A percentile compares a stretch with the other conserved stretches of the same genome.
These are phyloP conservation scores for Agelaius phoeniceus DNA, from an alignment of 2,113 vertebrate genomes.

Conservation along the genomic window DNA sequence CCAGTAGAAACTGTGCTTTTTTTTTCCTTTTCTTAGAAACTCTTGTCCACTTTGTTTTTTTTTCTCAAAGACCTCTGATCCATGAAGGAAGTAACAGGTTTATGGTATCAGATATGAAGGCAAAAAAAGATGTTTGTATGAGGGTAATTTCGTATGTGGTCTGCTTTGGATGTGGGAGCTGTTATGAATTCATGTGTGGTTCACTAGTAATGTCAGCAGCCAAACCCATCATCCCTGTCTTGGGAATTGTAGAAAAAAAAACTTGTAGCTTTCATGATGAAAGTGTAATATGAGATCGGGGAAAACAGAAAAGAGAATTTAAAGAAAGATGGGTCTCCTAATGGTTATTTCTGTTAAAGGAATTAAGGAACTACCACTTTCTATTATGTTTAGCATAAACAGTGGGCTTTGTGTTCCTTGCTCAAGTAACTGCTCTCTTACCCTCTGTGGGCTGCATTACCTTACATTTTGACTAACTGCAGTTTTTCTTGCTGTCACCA, in stretches of 20 bases:
- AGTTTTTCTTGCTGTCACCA: not conserved
- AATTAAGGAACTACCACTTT: not conserved
- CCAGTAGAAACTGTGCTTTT: not conserved
- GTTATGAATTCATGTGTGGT: not conserved
- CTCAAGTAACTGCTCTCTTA: not conserved
- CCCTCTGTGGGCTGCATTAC: not conserved
- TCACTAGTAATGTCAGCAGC: slow-evolving; percentile 3
- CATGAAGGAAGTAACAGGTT: not conserved
- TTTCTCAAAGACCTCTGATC: not conserved
- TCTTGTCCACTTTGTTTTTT: not conserved
- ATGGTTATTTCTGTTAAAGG: not conserved
- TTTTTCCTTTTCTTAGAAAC: not conserved
- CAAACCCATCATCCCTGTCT: not conserved
- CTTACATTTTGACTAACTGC: not conserved
- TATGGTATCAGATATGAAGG: not conserved
- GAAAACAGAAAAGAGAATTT: not conserved
- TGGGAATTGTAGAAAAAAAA: slow-evolving; percentile 1
- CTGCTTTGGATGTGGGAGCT: not conserved
- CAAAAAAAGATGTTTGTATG: not conserved
- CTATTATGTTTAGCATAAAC: not conserved
- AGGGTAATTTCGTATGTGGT: not conserved
- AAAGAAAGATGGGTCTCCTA: not conserved
- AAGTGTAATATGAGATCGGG: not conserved
- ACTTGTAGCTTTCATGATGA: not conserved
- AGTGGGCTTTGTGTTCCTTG: not conserved